Base-by-base conservation (phyloP, 2,113 vertebrate species). In the Rhynchopsitta pachyrhyncha region DNA sequence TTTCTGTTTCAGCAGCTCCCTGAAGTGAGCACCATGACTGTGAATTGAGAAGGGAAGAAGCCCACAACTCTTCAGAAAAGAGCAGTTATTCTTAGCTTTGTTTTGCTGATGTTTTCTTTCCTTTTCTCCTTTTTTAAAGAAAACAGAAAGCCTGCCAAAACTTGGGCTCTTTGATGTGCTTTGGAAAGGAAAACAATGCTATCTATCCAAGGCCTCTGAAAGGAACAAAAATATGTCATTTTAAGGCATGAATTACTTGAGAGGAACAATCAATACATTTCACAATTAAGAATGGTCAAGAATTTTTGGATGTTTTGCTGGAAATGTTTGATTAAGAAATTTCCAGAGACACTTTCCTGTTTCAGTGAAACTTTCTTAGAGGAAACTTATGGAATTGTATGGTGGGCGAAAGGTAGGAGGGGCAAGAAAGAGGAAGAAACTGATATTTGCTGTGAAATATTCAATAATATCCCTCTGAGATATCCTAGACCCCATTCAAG, bases 131-230 rank as follows among this genome's bases (percentile, higher is more conserved):
- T 67, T 66, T 78, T 68, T 10, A 29, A 95, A 92, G 88, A 95
- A 95, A 96, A 97, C 90, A 96, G 59, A 92, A 91, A 88, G 88
- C 80, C 86, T 96, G 93, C 95, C 96, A 96, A 94, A 89, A 89
- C 82, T 84, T 94, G 53, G 62, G 63, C 67, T 95, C 91, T 96
- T 97, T 96, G 96, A 96, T 97, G 95, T 97, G 62, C 96, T 95
- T 92, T 96, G 96, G 96, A 95, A 97, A 95, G 92, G 88, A 96
- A 93, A 97, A 96, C 93, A 96, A 94, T 95, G 91, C 86, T 93
- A 92, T 96, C 95, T 96, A 39, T 92, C 88, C 74, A 94, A 96
- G 88, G 49, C 23, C 88, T 96, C 89, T 79, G 74, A 93, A 96
- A 84, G 66, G 77, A 96, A 93, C 66, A 96, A 89, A 95, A 95